Evolutionary conservation across 2,113 vertebrate genomes (phyloP), one percentile per base, ranked within the genome.

Genomic region (Hippocampus abdominalis): DNA sequence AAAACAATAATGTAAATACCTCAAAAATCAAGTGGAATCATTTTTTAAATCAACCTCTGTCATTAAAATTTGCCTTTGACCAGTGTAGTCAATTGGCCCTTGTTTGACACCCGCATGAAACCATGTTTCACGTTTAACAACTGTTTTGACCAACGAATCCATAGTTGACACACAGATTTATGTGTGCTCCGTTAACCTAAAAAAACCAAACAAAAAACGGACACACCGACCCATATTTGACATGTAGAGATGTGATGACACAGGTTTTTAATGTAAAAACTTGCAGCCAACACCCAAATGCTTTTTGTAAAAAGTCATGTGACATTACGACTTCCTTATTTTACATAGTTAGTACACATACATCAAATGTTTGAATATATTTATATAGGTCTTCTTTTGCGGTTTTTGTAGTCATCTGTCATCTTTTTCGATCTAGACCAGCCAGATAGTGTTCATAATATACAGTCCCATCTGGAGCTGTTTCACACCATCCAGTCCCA

Each of bases 261-360:
- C 90, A 90, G 89, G 92, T 93, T 93, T 94, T 93, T 94, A 94
- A 94, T 94, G 92, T 94, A 94, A 94, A 94, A 94, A 94, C 92
- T 89, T 89, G 91, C 88, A 89, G 87, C 87, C 89, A 91, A 91
- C 91, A 93, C 84, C 86, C 83, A 90, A 91, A 92, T 90, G 91
- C 88, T 89, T 36, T 36, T 88, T 87, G 88, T 92, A 90, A 93
- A 93, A 94, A 92, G 91, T 90, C 91, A 93, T 91, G 91, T 89
- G 85, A 90, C 88, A 73, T 83, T 60, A 93, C 93, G 92, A 94
- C 93, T 95, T 89, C 85, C 85, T 90, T 89, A 91, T 86, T 92
- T 64, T 93, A 90, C 87, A 93, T 93, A 92, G 91, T 92, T 93
- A 93, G 91, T 93, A 94, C 93, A 94, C 93, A 91, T 93, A 94